Evolutionary conservation across 2,113 vertebrate genomes (phyloP).

Genomic region (Callipepla squamata): DNA sequence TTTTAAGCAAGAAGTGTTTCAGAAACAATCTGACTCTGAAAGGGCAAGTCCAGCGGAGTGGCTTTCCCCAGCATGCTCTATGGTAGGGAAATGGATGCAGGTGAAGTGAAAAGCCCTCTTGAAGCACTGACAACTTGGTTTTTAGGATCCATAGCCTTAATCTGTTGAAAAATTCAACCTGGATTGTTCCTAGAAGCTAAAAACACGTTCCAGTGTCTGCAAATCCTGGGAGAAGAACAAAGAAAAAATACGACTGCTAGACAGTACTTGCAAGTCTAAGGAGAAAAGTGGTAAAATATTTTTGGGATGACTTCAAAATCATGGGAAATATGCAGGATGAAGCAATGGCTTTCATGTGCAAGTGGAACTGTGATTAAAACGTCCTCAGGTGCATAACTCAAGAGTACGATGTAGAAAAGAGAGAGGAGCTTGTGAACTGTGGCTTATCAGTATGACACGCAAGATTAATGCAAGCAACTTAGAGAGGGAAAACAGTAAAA

Average conservation of each 20-base stretch:
- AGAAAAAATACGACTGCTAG: neutral
- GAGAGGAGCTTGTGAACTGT: neutral
- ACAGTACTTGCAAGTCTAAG: neutral
- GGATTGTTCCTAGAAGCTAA: neutral
- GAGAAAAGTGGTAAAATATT: neutral
- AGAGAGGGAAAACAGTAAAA: conserved; percentile 34
- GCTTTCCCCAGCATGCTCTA: neutral
- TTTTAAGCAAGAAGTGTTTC: neutral
- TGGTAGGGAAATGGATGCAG: neutral
- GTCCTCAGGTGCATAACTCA: conserved; percentile 15
- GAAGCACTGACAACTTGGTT: neutral
- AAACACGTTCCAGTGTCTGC: neutral
- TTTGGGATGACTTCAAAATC: conserved; percentile 14
- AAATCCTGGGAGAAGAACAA: neutral
- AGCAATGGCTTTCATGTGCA: conserved; percentile 13
- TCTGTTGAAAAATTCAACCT: neutral
- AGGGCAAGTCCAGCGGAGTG: neutral
- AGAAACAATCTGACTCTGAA: neutral
- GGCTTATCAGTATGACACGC: neutral
- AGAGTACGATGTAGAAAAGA: neutral
- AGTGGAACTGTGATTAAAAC: conserved; percentile 28
- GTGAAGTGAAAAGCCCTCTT: neutral
- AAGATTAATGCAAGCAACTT: conserved; percentile 6
- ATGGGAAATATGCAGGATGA: conserved; percentile 16
- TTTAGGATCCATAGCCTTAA: neutral